Conservation (phyloP, 2,888 invertebrate species). For the Tetragnatha montana region DNA sequence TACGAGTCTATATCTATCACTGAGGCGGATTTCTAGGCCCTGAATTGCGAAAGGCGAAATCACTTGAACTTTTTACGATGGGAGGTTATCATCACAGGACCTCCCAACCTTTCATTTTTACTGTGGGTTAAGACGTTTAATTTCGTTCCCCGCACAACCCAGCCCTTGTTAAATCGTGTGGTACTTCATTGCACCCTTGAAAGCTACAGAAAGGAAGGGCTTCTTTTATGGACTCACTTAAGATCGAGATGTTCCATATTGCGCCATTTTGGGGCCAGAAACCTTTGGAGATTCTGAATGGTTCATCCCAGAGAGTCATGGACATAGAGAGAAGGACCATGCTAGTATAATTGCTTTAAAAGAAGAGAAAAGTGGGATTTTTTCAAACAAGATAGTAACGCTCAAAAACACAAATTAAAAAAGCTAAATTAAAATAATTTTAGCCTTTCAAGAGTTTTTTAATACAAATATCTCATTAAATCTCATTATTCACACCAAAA, state of each 20-base stretch:
- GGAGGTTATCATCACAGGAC: conserved; percentile 46
- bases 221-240: not conserved
- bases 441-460: no score
- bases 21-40: conserved; percentile 22
- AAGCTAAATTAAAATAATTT: not conserved
- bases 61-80: conserved; percentile 39
- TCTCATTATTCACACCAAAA: no score
- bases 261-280: not conserved
- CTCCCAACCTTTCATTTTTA: conserved; percentile 19
- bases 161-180: conserved; percentile 34
- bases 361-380: not conserved
- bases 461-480: no score
- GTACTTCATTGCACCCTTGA: conserved; percentile 8
- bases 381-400: not conserved
- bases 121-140: conserved; percentile 43
- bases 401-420: conserved; percentile 5
- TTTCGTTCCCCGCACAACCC: conserved; percentile 32
- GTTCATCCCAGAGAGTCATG: not conserved
- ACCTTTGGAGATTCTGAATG: not conserved
- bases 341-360: not conserved
- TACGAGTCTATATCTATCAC: conserved; percentile 17
- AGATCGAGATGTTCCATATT: not conserved
- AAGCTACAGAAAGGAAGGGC: not conserved
- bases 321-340: no score
- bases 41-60: conserved; percentile 21